Evolutionary conservation across 2,888 invertebrate genomes (phyloP).

Genomic region (Hydriomena furcata): DNA sequence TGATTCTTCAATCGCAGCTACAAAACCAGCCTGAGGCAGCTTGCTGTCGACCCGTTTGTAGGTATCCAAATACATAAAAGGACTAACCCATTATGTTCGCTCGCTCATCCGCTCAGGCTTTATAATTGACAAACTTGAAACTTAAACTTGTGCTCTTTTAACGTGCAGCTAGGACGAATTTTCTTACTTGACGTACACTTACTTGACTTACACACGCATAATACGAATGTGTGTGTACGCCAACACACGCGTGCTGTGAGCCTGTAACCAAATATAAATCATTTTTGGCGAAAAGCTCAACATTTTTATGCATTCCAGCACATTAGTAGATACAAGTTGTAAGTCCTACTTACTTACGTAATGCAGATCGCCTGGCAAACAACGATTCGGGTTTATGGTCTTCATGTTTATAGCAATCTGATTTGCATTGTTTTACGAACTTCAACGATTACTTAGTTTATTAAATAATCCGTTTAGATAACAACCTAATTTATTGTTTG

Average conservation of each 20-base stretch:
- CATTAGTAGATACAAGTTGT: constrained; percentile 21
- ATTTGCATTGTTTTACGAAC: constrained; percentile 33
- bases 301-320: constrained; percentile 3
- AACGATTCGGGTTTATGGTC: constrained; percentile 28
- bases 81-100: too few relatives aligned
- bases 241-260: background rate
- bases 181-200: too few relatives aligned
- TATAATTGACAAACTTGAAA: too few relatives aligned
- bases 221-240: too few relatives aligned
- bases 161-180: too few relatives aligned
- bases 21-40: too few relatives aligned
- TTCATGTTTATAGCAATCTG: constrained; percentile 29
- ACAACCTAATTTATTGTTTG: constrained; percentile 18
- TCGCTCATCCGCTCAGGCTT: too few relatives aligned
- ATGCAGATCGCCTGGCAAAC: constrained; percentile 34
- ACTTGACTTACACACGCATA: background rate
- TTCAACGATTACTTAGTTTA: constrained; percentile 18
- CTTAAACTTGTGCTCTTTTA: too few relatives aligned
- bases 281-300: background rate
- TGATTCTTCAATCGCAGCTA: too few relatives aligned
- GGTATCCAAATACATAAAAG: too few relatives aligned
- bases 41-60: too few relatives aligned
- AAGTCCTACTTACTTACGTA: constrained; percentile 26
- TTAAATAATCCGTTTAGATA: constrained; percentile 20
- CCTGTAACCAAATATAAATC: background rate